Evolutionary conservation across 2,888 invertebrate genomes (phyloP), one percentile per base, ranked within the genome.

Genomic region (Drosophila maculinotata): DNA sequence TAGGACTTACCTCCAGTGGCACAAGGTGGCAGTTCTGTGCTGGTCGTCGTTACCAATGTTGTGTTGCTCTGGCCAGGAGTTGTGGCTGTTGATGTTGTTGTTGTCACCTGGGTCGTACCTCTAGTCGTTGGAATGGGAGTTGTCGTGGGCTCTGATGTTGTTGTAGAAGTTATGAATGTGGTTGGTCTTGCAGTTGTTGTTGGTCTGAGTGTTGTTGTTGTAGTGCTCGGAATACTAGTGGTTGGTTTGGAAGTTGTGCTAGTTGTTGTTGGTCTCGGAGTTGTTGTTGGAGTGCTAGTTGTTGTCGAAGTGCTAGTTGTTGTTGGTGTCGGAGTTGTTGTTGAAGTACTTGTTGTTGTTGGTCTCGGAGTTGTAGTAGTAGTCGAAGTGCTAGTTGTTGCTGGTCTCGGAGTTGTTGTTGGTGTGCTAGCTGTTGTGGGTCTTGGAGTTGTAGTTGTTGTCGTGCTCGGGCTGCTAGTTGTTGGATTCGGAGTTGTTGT

Each of bases 1-100:
- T 28, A 4, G 1, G 2, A 47, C 57, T 33, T 65, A 72, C 71
- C 68, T 54, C 35, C 39, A 6, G 45, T 25, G 25, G 14, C 28
- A 39, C 71, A 72, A 17, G 72, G 64, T 2, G 69, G 58, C 33
- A 41, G 5, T 7, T 36, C 9, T 35, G 68, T 66, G 10, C 44
- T 20, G 20, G 20, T 62, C 17, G 35, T 51, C 8, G 23, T 5
- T n/a, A 39, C 33, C 20, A 20, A 20, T 15, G 1, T 30, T n/a
- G 66, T 58, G 12, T 12, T 58, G 12, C 33, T 51, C 9, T 59
- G 49, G 1, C 28, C 60, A 38, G 58, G 7, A 12, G 30, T n/a
- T 58, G 60, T 48, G 10, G 62, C 30, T 10, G 57, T 30, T 49
- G 31, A 33, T 33, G 41, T 8, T 59, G 62, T 41, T 3, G 57